Conservation (phyloP, 2,797 vertebrate species). For the Myotis vivesi region DNA sequence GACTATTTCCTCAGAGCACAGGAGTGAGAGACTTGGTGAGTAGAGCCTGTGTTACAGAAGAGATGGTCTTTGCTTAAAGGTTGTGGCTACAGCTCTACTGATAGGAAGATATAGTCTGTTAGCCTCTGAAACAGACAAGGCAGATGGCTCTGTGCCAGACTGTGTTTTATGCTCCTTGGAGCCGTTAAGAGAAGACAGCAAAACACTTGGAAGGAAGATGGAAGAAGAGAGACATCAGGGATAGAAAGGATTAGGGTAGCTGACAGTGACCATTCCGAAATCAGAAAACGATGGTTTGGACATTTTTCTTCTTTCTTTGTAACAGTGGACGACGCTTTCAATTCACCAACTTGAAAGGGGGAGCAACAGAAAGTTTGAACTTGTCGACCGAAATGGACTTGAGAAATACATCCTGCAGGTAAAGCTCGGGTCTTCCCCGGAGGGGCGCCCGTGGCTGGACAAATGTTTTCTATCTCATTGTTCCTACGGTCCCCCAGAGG, state of each 20-base stretch:
- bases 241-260: neutral
- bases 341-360: conserved; percentile 94
- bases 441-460: neutral
- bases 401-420: conserved; percentile 98
- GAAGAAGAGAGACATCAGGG: neutral
- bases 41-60: neutral
- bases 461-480: neutral
- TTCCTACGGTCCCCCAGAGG: neutral
- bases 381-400: conserved; percentile 94
- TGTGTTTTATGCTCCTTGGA: neutral
- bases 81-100: neutral
- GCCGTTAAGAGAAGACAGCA: neutral
- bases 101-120: neutral
- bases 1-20: neutral
- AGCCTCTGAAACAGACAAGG: neutral
- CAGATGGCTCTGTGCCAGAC: neutral
- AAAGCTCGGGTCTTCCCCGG: neutral
- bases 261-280: neutral
- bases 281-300: neutral
- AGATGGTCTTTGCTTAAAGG: neutral
- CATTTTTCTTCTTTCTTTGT: conserved; percentile 67
- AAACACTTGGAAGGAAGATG: neutral
- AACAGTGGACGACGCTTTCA: conserved; percentile 94
- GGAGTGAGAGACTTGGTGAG: neutral
- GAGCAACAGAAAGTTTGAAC: conserved; percentile 95